A percentile compares a stretch with the other conserved stretches of the same genome.
Evolutionary conservation across 1,140 invertebrate species (phyloP).

Genomic region (Pemphigus obesinymphae): DNA sequence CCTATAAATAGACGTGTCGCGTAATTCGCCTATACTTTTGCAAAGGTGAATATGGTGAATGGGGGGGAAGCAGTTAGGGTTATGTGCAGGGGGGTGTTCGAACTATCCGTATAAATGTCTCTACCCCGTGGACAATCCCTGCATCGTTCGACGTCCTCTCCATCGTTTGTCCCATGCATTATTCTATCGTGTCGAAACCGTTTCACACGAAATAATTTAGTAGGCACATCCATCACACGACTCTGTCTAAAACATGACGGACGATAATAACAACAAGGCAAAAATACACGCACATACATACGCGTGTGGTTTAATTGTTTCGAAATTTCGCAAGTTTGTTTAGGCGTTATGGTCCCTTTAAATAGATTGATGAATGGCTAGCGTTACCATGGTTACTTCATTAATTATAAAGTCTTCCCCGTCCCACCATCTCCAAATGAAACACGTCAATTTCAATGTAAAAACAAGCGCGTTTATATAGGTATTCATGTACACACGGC

Average conservation of each 20-base stretch:
- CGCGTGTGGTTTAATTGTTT: background rate
- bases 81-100: background rate
- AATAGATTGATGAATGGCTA: constrained; percentile 24
- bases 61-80: background rate
- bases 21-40: background rate
- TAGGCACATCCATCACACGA: background rate
- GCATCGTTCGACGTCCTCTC: background rate
- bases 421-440: too few species aligned
- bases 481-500: too few species aligned
- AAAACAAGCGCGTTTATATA: background rate
- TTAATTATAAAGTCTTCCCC: constrained; percentile 14
- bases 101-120: background rate
- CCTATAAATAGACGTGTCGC: background rate
- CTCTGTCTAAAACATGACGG: background rate
- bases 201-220: background rate
- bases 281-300: background rate
- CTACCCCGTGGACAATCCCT: too few species aligned
- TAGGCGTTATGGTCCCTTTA: constrained; percentile 13
- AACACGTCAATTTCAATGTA: constrained; percentile 22
- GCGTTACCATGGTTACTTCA: constrained; percentile 14
- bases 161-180: background rate
- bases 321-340: constrained; percentile 6
- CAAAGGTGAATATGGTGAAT: background rate
- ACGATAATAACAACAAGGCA: background rate
- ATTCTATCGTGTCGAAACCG: background rate